Evolutionary conservation across 1,140 invertebrate species (phyloP).

Genomic region (Prorops nasuta): DNA sequence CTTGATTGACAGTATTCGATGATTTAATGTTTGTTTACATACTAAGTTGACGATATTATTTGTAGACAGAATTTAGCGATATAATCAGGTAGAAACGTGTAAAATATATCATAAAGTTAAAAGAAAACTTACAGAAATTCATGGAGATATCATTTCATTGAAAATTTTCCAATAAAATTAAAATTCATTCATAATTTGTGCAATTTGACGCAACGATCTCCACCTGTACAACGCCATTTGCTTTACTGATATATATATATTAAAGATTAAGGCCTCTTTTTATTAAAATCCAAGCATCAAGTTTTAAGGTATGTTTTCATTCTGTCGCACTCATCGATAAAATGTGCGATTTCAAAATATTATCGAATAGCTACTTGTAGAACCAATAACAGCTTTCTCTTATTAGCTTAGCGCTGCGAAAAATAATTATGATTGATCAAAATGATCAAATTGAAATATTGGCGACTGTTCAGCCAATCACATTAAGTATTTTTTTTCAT

Average conservation of each 20-base stretch:
- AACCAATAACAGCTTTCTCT: too few relatives aligned
- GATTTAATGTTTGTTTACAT: slow-evolving; percentile 54
- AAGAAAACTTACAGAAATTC: slow-evolving; percentile 37
- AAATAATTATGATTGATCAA: too few relatives aligned
- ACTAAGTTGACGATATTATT: slow-evolving; percentile 29
- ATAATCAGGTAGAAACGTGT: background rate
- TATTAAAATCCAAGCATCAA: too few relatives aligned
- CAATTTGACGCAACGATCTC: slow-evolving; percentile 53
- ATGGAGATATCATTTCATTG: slow-evolving; percentile 31
- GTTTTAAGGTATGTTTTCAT: too few relatives aligned
- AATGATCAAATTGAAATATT: too few relatives aligned
- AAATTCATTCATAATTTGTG: slow-evolving; percentile 56
- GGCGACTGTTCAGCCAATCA: too few relatives aligned
- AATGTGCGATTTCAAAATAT: too few relatives aligned
- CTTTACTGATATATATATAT: slow-evolving; percentile 37
- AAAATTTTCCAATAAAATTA: slow-evolving; percentile 39
- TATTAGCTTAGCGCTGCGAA: too few relatives aligned
- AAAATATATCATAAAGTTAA: slow-evolving; percentile 12
- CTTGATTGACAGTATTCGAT: slow-evolving; percentile 21
- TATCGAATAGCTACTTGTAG: too few relatives aligned
- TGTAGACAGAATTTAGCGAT: slow-evolving; percentile 13
- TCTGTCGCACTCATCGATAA: too few relatives aligned
- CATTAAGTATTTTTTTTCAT: too few relatives aligned
- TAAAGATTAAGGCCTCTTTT: background rate
- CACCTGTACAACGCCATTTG: slow-evolving; percentile 56